These are phyloP conservation scores for Nephrotoma appendiculata DNA, from an alignment of 2,888 invertebrate species.

Conservation along the genomic window DNA sequence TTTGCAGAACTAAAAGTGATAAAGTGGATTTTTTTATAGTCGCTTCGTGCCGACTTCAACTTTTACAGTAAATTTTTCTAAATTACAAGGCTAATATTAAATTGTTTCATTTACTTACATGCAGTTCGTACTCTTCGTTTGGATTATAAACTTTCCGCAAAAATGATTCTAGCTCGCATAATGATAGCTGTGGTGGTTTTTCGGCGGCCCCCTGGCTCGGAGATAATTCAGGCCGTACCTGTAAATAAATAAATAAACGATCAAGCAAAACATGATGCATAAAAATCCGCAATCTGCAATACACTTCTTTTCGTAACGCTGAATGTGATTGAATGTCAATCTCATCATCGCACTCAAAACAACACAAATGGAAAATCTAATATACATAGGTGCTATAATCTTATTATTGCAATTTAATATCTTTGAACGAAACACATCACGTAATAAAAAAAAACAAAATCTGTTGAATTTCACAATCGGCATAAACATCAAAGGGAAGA, in stretches of 20 bases:
- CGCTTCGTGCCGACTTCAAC: neutral
- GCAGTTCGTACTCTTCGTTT: constrained; percentile 29
- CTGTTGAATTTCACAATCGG: neutral
- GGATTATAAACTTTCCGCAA: constrained; percentile 30
- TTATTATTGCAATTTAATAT: neutral
- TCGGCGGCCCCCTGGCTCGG: neutral
- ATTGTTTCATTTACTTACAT: constrained; percentile 22
- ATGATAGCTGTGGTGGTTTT: constrained; percentile 21
- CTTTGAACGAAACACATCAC: neutral
- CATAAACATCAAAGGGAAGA: neutral
- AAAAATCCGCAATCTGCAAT: neutral
- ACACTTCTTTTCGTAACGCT: neutral
- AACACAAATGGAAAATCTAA: neutral
- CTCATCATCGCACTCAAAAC: neutral
- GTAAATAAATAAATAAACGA: neutral
- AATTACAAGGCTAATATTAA: neutral
- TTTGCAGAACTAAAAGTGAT: neutral
- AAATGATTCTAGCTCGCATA: constrained; percentile 29
- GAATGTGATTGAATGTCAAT: neutral
- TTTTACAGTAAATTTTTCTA: neutral
- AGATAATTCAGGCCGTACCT: constrained; percentile 3
- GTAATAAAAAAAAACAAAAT: neutral
- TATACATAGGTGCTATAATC: neutral
- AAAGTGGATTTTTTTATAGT: neutral
- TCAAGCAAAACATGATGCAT: neutral